These are phyloP conservation scores for Stenotaenia linearis DNA, from an alignment of 2,888 invertebrate species.

Conservation along the genomic window DNA sequence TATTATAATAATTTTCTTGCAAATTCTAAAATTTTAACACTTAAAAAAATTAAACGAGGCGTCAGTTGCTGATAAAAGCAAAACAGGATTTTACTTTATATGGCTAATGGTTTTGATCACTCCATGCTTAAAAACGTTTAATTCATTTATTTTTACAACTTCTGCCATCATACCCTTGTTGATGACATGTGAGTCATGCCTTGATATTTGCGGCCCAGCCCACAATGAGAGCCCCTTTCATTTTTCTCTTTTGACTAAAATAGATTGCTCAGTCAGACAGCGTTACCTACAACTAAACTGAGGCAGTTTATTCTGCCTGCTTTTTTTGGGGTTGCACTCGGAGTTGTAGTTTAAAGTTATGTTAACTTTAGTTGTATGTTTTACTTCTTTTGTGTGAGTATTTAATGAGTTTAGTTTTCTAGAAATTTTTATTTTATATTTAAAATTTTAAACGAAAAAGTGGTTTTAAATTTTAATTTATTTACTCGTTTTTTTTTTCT, in stretches of 20 bases:
- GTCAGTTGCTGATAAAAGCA: too few species aligned
- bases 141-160: neutral
- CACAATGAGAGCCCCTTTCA: neutral
- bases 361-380: neutral
- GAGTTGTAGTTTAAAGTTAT: neutral
- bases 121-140: too few species aligned
- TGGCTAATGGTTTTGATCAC: too few species aligned
- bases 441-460: neutral
- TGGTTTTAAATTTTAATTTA: neutral
- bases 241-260: conserved; percentile 13
- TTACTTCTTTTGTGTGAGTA: neutral
- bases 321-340: neutral
- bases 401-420: neutral
- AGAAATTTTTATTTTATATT: neutral
- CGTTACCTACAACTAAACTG: neutral
- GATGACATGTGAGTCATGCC: conserved; percentile 14
- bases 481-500: neutral
- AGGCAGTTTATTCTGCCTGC: neutral
- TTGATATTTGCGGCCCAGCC: conserved; percentile 24
- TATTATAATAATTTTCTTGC: too few species aligned
- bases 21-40: too few species aligned
- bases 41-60: too few species aligned
- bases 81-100: too few species aligned
- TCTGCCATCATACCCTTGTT: conserved; percentile 12
- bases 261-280: conserved; percentile 3